Base-by-base conservation (phyloP, 2,113 vertebrate genomes). In the Raphicerus campestris region DNA sequence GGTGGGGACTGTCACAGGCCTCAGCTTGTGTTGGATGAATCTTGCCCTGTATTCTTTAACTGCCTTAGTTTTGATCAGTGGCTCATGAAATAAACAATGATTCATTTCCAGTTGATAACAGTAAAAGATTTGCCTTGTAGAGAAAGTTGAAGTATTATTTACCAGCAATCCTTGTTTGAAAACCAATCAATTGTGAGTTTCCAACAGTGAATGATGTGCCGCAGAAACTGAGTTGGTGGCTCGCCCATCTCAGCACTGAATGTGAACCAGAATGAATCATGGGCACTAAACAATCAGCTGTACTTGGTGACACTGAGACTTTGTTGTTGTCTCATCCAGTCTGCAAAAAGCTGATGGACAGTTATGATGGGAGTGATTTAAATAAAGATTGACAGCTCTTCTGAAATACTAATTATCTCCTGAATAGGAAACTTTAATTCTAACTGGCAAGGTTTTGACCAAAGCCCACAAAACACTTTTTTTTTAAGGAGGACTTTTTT, bases 181-280 rank as follows among this genome's bases (percentile, higher is more conserved):
- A 93, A 75, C 28, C n/a, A 53, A 35, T 89, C 30, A 35, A 28
- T 9, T 96, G 32, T 58, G 10, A 90, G 55, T 70, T 88, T 61
- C 83, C 56, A 91, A 47, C 35, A 55, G 55, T 42, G 89, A 77
- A 53, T 89, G 91, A 47, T 24, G 60, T 35, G 24, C 47, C 82
- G 91, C n/a, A 91, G 83, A 96, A 96, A 81, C 28, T 58, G 47
- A 93, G 45, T 89, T 73, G n/a, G 80, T 70, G 32, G 30, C 80
- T 82, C 3, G 3, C 35, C 22, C 7, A 30, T 81, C 49, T 80
- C 19, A 14, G 63, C 84, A 58, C 49, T 42, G 77, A 39, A 82
- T 24, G 61, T 80, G 51, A 86, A 80, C 53, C 35, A 58, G 1
- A 61, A 32, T 47, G 70, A 83, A 28, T 35, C 45, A 22, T 4